Base-by-base conservation (phyloP, 2,888 invertebrate genomes). In the Stenichneumon culpator region DNA sequence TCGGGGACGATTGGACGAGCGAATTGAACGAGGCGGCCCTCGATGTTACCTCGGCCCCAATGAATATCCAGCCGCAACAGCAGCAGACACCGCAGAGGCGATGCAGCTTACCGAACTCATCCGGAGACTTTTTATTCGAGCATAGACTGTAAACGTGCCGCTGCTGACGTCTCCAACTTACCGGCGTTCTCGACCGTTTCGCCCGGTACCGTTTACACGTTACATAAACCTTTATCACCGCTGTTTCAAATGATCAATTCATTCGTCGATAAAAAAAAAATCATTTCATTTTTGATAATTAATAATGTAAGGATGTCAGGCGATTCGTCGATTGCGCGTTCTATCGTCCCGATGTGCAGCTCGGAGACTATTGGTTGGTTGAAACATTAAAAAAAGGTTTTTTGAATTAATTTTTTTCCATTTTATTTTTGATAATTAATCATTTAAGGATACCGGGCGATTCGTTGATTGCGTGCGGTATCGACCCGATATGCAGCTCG, bases 31-130 rank as follows among this genome's bases (percentile, higher is more conserved):
- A 5, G 47, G 50, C 14, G 28, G 4, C 14, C 60, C 60, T 39
- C 63, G 39, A 16, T 32, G 63, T 11, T 14, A 69, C 69, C 60
- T 36, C 77, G 84, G 77, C 73, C 78, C 81, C 78, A 82, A 82
- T 74, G 84, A 78, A 81, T 73, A 39, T 78, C 39, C 39, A 70
- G 63, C 44, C 47, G 57, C 19, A 44, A 57, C 57, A 32, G 11
- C 47, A 70, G n/a, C 70, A 16, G 16, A 4, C 28, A 39, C 28
- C 25, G 28, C 44, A 60, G n/a, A 5, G 4, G 25, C 4, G 25
- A n/a, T 60, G 44, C 54, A 63, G 47, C 57, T 47, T 69, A n/a
- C n/a, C n/a, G n/a, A n/a, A n/a, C n/a, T n/a, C n/a, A n/a, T n/a
- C n/a, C 79, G 50, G 47, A 36, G 19, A 32, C 5, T 73, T 73